Percentiles rank a stretch among this genome's conserved stretches.
phyloP scores from a whole-genome alignment of 2,113 vertebrate genomes.

The Anguilla japonica region DNA sequence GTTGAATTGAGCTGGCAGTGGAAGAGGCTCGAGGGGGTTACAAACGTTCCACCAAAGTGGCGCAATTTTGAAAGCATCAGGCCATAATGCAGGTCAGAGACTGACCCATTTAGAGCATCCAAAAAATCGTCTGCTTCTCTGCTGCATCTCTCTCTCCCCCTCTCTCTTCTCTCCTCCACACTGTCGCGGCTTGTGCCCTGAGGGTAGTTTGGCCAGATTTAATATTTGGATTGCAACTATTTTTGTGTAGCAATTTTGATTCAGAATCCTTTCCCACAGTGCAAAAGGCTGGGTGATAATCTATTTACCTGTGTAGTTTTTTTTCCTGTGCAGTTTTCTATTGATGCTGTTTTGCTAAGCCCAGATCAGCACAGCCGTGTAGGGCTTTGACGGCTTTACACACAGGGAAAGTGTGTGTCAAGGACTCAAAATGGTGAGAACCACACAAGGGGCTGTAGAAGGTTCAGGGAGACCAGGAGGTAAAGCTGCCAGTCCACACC shows the following conservation, averaged over 20 bases:
- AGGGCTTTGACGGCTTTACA: neutral
- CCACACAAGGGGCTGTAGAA: neutral
- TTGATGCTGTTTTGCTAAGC: constrained; percentile 54
- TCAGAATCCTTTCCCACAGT: constrained; percentile 37
- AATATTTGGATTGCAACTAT: neutral
- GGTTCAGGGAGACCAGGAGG: neutral
- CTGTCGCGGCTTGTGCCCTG: constrained; percentile 22
- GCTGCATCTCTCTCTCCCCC: constrained; percentile 13
- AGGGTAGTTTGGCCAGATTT: neutral
- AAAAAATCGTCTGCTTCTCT: constrained; percentile 50
- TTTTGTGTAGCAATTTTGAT: neutral
- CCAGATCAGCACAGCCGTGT: constrained; percentile 24
- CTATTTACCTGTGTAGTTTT: constrained; percentile 62
- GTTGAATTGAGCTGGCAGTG: neutral
- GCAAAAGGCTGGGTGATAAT: constrained; percentile 53
- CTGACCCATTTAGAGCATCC: constrained; percentile 63
- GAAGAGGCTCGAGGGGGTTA: constrained; percentile 27
- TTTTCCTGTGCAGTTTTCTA: constrained; percentile 45
- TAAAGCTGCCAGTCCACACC: neutral
- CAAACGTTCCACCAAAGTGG: constrained; percentile 43
- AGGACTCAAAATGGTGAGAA: neutral
- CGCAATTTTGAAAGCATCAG: constrained; percentile 59
- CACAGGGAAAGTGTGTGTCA: neutral
- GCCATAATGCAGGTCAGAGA: constrained; percentile 64
- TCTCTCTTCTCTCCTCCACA: constrained; percentile 27